Evolutionary conservation across 1,140 invertebrate species (phyloP), one percentile per base, ranked within the genome.

Genomic region (Trachymyrmex septentrionalis): DNA sequence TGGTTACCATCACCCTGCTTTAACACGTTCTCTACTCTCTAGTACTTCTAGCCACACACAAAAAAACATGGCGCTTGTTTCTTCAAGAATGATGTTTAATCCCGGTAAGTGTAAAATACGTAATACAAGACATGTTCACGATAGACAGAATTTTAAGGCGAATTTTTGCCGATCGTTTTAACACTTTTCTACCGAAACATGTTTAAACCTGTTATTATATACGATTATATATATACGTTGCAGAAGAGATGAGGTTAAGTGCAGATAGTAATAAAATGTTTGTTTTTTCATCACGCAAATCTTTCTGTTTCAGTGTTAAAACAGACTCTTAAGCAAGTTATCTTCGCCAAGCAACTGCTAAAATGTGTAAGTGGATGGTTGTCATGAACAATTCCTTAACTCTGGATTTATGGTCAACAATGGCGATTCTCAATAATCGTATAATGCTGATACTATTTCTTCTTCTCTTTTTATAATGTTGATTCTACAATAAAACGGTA

Each of bases 1-100:
- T 38, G 7, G 7, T 38, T 38, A 38, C 34, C 34, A 0, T 38
- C 7, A 9, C 34, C 34, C 34, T 38, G 34, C 7, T 38, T 38
- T 38, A 38, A 0, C 34, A 38, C 34, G 34, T 38, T 30, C 30
- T 34, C 30, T 34, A 34, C 5, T 34, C 6, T 34, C 30, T 38
- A 38, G 7, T 9, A 7, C 6, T 38, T 38, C 34, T 38, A 38
- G 6, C 34, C 1, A 12, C 10, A 38, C 38, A 2, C 9, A 44
- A 44, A n/a, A 5, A 27, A 72, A 5, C 87, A 95, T 95, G 95
- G 93, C 94, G 64, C 88, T 95, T 61, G 86, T 90, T 85, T 93
- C 92, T 67, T 92, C 92, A 85, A 93, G 92, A 82, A 85, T 90
- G 19, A 86, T 93, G 92, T 92, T 94, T 12, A 93, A 66, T 72